Evolutionary conservation across 2,113 vertebrate genomes (phyloP).

Genomic region (Chionodraco myersi): DNA sequence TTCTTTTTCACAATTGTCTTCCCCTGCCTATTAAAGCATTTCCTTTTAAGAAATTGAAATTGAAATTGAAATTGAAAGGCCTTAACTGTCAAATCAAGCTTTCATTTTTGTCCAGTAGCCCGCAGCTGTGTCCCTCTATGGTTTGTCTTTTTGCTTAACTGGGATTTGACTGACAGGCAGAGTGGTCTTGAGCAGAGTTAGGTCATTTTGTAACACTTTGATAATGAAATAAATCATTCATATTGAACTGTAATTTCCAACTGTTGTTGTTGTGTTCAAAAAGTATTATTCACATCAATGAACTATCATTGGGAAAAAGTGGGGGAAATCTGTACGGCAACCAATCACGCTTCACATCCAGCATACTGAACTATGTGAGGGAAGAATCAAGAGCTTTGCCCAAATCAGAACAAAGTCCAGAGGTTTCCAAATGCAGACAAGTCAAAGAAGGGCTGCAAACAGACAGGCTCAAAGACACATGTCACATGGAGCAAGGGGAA

Average conservation of each 20-base stretch:
- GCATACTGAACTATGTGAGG: background rate
- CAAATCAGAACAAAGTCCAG: too few relatives aligned
- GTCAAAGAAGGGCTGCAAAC: too few relatives aligned
- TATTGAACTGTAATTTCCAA: too few relatives aligned
- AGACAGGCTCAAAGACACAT: too few relatives aligned
- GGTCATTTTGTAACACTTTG: background rate
- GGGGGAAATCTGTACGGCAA: background rate
- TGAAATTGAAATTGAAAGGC: background rate
- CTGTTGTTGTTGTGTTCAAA: too few relatives aligned
- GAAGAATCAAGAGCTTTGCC: background rate
- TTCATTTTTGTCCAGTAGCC: slow-evolving; percentile 36
- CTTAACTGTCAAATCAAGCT: slow-evolving; percentile 50
- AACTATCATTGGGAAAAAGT: background rate
- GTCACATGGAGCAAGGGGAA: too few relatives aligned
- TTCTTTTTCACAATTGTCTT: too few relatives aligned
- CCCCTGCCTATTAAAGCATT: too few relatives aligned
- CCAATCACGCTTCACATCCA: background rate
- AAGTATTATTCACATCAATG: background rate
- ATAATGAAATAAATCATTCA: too few relatives aligned
- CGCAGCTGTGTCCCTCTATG: slow-evolving; percentile 46
- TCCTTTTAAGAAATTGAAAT: too few relatives aligned
- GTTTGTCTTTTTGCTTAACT: slow-evolving; percentile 47
- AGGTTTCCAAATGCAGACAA: too few relatives aligned
- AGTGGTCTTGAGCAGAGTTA: background rate
- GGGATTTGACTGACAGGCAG: slow-evolving; percentile 19